phyloP scores from a whole-genome alignment of 1,140 invertebrate genomes.

The Drosophila ogumai region DNA sequence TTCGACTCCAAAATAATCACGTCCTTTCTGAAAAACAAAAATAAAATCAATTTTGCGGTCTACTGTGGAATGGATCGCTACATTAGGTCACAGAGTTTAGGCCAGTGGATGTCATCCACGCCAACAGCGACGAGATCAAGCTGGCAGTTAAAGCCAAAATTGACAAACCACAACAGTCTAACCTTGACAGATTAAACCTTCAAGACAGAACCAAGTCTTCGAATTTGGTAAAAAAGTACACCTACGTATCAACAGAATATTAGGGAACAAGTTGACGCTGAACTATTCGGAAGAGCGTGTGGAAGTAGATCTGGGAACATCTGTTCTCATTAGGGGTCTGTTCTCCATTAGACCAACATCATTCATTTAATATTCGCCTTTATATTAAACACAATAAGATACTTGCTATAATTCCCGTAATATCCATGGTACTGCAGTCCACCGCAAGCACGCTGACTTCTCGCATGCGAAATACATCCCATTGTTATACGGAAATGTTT shows the following conservation, averaged over 20 bases:
- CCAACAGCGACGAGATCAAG: background rate
- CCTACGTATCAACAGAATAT: background rate
- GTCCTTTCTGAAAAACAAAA: too few species aligned
- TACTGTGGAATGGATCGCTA: too few species aligned
- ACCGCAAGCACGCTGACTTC: constrained; percentile 17
- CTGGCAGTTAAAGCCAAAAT: background rate
- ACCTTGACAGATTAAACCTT: background rate
- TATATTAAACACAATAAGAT: background rate
- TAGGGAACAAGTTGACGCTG: background rate
- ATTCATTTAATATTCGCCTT: too few species aligned
- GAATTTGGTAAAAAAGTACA: background rate
- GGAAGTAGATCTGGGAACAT: background rate
- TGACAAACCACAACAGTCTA: background rate
- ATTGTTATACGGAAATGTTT: background rate
- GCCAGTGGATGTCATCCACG: background rate
- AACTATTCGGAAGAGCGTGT: background rate
- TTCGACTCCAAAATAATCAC: too few species aligned
- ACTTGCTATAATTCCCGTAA: constrained; percentile 1
- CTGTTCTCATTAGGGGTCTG: background rate
- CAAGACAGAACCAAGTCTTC: background rate
- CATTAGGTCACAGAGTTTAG: too few species aligned
- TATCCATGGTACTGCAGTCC: background rate
- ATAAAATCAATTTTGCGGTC: too few species aligned
- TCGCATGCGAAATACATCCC: constrained; percentile 40
- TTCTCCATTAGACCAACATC: too few species aligned